Evolutionary conservation across 2,113 vertebrate genomes (phyloP), one percentile per base, ranked within the genome.

Genomic region (Platycercus adscitus): DNA sequence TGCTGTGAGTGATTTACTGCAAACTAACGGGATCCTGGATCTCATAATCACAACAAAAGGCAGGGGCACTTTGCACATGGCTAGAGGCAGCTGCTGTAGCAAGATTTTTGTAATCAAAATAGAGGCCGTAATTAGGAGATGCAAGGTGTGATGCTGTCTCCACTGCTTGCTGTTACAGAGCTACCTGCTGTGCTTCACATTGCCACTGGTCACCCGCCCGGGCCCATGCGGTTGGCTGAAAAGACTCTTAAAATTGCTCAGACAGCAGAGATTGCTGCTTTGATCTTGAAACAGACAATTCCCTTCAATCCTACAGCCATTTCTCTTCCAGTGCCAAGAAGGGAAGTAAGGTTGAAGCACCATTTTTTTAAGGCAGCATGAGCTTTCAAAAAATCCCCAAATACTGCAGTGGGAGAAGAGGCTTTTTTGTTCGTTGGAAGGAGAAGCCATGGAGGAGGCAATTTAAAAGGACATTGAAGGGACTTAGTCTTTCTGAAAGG

Each of bases 1-100:
- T 96, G 92, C 97, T 95, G 94, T 78, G 79, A 96, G 93, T 93
- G 91, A 97, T 97, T 97, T 95, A 89, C 35, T 77, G 69, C 81
- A 85, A 81, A 72, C 77, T 64, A 73, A 23, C 25, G 41, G 80
- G 81, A 89, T 95, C 93, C 97, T 61, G 65, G 88, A 75, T 91
- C 82, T 93, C 92, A 64, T 35, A 81, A 91, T 91, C 55, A 75
- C 90, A 88, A 43, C 88, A 69, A 92, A 89, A 91, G 55, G 72
- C 77, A 72, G 87, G 46, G 58, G 52, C 33, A 78, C 46, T 77
- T 66, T 17, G 84, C 88, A 84, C 60, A 60, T 31, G 55, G 58
- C 61, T 63, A 69, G 49, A 91, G 58, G 81, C 77, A 82, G 91
- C 69, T 75, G 76, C 78, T 81, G 86, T 55, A 90, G 82, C 58